Conservation (phyloP, 2,113 vertebrate genomes). For the Andinoacara biseriatus region DNA sequence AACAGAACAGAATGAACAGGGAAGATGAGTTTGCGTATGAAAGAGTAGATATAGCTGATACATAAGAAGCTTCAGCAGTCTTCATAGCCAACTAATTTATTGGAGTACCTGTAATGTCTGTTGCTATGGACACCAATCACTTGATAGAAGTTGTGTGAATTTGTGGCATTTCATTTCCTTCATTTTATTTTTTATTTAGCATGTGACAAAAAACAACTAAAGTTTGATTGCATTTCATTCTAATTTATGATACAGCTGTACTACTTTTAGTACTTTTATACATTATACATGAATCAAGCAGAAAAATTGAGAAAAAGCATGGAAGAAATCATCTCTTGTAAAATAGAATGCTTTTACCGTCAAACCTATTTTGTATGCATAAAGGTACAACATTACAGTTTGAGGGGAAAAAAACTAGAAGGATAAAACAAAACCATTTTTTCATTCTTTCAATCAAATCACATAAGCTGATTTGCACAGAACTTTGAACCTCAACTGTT, state of each 20-base stretch:
- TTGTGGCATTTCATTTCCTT: neutral
- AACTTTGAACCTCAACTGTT: too few species aligned
- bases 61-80: neutral
- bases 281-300: neutral
- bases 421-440: neutral
- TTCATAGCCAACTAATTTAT: neutral
- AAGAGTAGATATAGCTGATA: neutral
- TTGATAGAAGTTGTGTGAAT: neutral
- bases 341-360: neutral
- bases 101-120: neutral
- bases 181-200: neutral
- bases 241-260: neutral
- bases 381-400: neutral
- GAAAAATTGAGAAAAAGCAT: neutral
- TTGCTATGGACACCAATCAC: constrained; percentile 9
- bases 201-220: neutral
- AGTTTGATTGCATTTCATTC: neutral
- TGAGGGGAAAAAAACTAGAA: neutral
- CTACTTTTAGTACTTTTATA: neutral
- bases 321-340: neutral
- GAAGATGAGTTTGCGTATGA: neutral
- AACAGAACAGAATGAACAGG: neutral
- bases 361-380: neutral
- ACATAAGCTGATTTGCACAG: neutral
- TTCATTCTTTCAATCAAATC: too few species aligned